These are phyloP conservation scores for Bugulina stolonifera DNA, from an alignment of 2,888 invertebrate genomes.

Conservation along the genomic window DNA sequence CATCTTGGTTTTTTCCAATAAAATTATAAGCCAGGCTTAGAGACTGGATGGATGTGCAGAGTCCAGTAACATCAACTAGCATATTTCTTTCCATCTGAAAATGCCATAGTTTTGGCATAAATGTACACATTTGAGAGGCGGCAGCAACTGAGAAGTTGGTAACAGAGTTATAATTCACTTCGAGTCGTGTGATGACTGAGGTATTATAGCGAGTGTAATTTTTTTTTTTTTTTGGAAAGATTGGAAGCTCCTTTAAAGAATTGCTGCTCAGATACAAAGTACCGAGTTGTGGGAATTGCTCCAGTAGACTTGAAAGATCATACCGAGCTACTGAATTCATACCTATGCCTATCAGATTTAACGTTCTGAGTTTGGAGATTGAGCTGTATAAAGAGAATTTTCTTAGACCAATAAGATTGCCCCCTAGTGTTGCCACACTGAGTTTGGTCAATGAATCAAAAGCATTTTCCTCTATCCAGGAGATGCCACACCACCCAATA, in stretches of 20 bases:
- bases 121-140: background rate
- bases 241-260: background rate
- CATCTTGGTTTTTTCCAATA: background rate
- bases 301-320: background rate
- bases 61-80: background rate
- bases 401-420: slow-evolving; percentile 7
- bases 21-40: background rate
- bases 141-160: background rate
- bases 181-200: background rate
- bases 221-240: background rate
- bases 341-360: background rate
- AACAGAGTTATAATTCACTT: background rate
- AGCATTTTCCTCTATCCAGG: background rate
- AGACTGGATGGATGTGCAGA: background rate
- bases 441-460: background rate
- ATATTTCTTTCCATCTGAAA: background rate
- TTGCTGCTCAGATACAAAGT: background rate
- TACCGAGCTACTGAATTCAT: background rate
- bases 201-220: background rate
- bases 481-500: background rate
- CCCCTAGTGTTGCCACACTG: background rate
- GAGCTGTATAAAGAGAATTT: background rate
- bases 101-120: background rate
- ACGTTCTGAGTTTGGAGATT: background rate
- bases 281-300: background rate